Base-by-base conservation (phyloP, 2,888 invertebrate genomes). In the Lithophane socia region DNA sequence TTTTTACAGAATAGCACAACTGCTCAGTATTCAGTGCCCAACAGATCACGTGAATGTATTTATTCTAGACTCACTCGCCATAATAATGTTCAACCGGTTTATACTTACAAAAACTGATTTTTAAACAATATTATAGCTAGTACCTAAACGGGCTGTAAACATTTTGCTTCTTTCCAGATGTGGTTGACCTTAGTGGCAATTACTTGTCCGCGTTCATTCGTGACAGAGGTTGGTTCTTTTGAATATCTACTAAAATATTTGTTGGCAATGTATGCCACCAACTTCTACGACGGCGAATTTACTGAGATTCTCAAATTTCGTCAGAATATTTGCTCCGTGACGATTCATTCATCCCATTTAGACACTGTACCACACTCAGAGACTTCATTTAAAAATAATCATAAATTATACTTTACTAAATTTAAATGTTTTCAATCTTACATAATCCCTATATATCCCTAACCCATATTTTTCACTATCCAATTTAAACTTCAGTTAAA, bases 151-250 rank as follows among this genome's bases (percentile, higher is more conserved):
- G 21, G 18, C 24, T 42, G 9, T 24, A 21, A 79, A 13, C 9
- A 58, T 56, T 74, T 63, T 73, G 56, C 52, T 80, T 80, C 52
- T 66, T 94, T 94, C 56, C 92, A 95, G 95, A 88, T 58, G 93
- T 93, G 0, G 88, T 95, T 58, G 84, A 80, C 0, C 87, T 92
- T 54, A 92, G 92, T 75, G 91, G 91, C 8, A 90, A 92, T 77
- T 95, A 95, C 77, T 87, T 95, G 67, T 95, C 95, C 7, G 94
- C 90, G 13, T 94, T 92, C 85, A 83, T 90, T 37, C 92, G 94
- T 44, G 95, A 95, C 67, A 90, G 94, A 92, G 93, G 95, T 95
- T 79, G 72, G 85, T 85, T 24, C 37, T 69, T 61, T 72, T 68
- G 0, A 49, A 61, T 61, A 3, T 72, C 24, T 67, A 44, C 7